Conservation (phyloP, 2,888 invertebrate genomes). For the Coenonympha glycerion region DNA sequence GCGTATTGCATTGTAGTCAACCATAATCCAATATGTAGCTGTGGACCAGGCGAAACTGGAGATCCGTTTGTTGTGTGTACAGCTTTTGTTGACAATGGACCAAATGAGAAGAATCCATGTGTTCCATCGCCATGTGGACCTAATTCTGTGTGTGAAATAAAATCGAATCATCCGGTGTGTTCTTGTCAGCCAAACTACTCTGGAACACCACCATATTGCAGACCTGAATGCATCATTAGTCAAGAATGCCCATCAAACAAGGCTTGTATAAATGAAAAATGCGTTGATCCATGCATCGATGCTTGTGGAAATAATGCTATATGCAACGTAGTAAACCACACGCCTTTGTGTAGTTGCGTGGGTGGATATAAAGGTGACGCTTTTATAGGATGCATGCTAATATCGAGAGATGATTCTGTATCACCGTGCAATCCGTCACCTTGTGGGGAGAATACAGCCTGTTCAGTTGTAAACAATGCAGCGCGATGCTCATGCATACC, state of each 20-base stretch:
- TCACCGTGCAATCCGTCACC: conserved; percentile 87
- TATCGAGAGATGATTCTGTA: conserved; percentile 53
- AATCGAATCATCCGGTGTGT: conserved; percentile 85
- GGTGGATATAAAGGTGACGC: conserved; percentile 88
- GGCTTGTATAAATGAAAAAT: conserved; percentile 88
- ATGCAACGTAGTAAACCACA: conserved; percentile 86
- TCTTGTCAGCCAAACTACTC: conserved; percentile 86
- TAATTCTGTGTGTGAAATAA: conserved; percentile 89
- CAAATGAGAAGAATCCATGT: conserved; percentile 76
- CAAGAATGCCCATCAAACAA: conserved; percentile 86
- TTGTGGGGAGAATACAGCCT: conserved; percentile 90
- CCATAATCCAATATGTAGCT: conserved; percentile 90
- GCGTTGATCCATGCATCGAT: conserved; percentile 85
- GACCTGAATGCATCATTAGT: conserved; percentile 88
- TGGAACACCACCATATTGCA: conserved; percentile 87
- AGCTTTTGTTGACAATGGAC: conserved; percentile 49
- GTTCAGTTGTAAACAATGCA: conserved; percentile 80
- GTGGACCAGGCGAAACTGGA: conserved; percentile 83
- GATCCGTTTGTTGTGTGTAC: conserved; percentile 87
- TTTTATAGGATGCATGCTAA: conserved; percentile 84
- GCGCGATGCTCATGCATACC: conserved; percentile 90
- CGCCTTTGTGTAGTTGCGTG: conserved; percentile 87
- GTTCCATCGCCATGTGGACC: conserved; percentile 84
- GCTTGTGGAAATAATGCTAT: conserved; percentile 87
- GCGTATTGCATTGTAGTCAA: conserved; percentile 87